Evolutionary conservation across 2,113 vertebrate species (phyloP), one percentile per base, ranked within the genome.

Genomic region (Tringa solitaria): DNA sequence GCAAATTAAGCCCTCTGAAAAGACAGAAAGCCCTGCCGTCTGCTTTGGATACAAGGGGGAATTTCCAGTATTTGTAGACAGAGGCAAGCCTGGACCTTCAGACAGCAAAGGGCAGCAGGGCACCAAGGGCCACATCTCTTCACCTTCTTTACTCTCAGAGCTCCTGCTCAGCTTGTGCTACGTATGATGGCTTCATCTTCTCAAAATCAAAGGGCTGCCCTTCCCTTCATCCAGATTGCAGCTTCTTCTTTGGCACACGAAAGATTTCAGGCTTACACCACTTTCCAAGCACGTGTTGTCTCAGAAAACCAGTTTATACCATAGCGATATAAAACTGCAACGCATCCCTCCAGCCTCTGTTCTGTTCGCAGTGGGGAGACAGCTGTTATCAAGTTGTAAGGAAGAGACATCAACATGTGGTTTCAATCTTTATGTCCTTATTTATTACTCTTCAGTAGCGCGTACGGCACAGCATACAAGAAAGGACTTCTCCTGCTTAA

Each of bases 81-180:
- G 1, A 53, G 39, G 32, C 17, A 70, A 92, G 53, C 11, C 22
- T 59, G 57, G n/a, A 84, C 53, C 28, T 50, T 37, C 37, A 45
- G 6, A 8, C 32, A 78, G 51, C 0, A 0, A 37, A 2, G 13
- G 13, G 41, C 2, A 2, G 21, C 11, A 48, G 27, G 2, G 9
- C 13, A 30, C n/a, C 67, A 57, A 12, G 20, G 37, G 41, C 46
- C 57, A 45, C 35, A 22, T 21, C 67, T 82, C 75, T 82, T 30
- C 56, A 75, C 28, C 28, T 67, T 50, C 69, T 78, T 57, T 61
- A 5, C 8, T 57, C 32, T 86, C 45, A 39, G 54, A 64, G 61
- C 59, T 73, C n/a, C 70, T 50, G 69, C 74, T 75, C 57, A 78
- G 82, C 24, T 68, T 54, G n/a, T 48, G 32, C 41, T 70, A 57